Evolutionary conservation across 2,888 invertebrate species (phyloP), one percentile per base, ranked within the genome.

Genomic region (Xanthorhoe spadicearia): DNA sequence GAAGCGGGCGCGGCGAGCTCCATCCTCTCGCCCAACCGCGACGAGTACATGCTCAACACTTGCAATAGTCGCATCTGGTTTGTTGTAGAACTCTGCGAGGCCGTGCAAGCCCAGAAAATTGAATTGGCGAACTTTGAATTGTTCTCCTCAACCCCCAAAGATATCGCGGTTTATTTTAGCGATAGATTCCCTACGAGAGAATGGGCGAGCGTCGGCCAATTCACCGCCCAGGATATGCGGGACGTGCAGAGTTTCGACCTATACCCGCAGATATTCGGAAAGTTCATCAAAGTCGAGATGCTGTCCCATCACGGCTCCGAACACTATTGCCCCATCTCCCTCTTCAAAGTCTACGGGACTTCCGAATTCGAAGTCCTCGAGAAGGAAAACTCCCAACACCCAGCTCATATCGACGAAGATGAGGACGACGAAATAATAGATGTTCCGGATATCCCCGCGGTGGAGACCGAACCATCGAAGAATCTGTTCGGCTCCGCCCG

Each of bases 41-140:
- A 99, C 89, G 99, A 99, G 84, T 99, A 99, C 87, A 98, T 99
- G 96, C 94, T 99, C 67, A 99, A 99, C 86, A 97, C 98, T 0
- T 99, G 99, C 88, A 97, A 96, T 75, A 96, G 96, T 78, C 95
- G 97, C 65, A 96, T 97, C 71, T 98, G 99, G 98, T 98, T 99
- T 88, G 96, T 99, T 32, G 97, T 99, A 2, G 99, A 99, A 90
- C 94, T 99, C 1, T 99, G 99, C 91, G 99, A 99, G 84, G 97
- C 99, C 3, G 97, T 99, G 69, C 99, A 99, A 90, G 97, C 98
- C 3, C 97, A 97, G 85, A 97, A 96, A 90, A 96, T 99, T 70
- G 99, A 99, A 80, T 92, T 99, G 75, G 99, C 99, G 2, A 99
- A 99, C 88, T 98, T 98, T 84, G 99, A 99, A 89, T 92, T 99